A percentile compares a stretch with the other conserved stretches of the same genome.
Conservation (phyloP, 2,888 invertebrate species). For the Tetramorium bicarinatum region DNA sequence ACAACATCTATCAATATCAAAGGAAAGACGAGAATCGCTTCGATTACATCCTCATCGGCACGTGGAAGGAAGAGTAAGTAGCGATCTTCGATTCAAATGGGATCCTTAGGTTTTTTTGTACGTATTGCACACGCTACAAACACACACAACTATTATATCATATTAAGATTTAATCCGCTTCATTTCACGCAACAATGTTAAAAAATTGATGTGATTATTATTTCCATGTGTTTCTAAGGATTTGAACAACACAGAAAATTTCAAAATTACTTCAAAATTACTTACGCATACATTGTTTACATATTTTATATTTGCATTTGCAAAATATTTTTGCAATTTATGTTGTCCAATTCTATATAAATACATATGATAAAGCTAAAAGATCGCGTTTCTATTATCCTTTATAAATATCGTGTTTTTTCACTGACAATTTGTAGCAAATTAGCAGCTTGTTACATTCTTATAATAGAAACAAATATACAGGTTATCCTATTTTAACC, state of each 20-base stretch:
- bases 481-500: too few species aligned
- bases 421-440: neutral
- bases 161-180: constrained; percentile 28
- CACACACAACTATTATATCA: neutral
- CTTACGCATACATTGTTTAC: neutral
- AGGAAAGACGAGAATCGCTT: constrained; percentile 87
- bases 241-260: neutral
- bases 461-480: neutral
- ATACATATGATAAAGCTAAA: neutral
- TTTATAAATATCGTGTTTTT: neutral
- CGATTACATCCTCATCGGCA: constrained; percentile 88
- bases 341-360: neutral
- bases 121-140: neutral
- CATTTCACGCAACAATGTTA: neutral
- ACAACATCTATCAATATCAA: constrained; percentile 91
- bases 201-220: constrained; percentile 5
- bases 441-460: neutral
- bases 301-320: neutral
- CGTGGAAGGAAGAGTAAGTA: constrained; percentile 88
- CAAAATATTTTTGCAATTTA: neutral
- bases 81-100: constrained; percentile 15
- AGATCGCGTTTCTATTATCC: neutral
- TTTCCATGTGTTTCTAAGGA: neutral
- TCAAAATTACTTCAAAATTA: too few species aligned
- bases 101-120: constrained; percentile 16